phyloP scores from a whole-genome alignment of 2,888 invertebrate species.

The Erebia ligea region DNA sequence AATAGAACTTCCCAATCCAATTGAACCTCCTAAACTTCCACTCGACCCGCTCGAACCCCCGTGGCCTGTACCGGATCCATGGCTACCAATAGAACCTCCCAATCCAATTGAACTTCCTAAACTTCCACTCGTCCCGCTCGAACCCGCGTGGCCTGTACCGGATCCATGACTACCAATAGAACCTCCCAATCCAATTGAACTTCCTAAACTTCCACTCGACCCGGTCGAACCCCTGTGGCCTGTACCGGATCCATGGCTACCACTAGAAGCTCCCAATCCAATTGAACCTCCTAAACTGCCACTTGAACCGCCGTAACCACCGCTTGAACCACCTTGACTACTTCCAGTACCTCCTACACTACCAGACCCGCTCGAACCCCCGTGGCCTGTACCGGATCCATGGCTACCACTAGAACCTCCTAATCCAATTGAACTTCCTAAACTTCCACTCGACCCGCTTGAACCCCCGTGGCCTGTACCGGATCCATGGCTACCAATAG shows the following conservation, averaged over 20 bases:
- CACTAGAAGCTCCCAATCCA: too few species aligned
- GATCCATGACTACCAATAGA: constrained; percentile 41
- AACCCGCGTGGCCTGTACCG: constrained; percentile 27
- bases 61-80: too few species aligned
- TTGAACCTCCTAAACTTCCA: constrained; percentile 28
- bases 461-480: neutral
- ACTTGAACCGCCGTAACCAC: constrained; percentile 23
- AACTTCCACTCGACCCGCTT: too few species aligned
- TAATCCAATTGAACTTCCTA: too few species aligned
- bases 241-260: neutral
- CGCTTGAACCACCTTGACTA: constrained; percentile 25
- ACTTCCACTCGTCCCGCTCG: too few species aligned
- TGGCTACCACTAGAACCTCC: too few species aligned
- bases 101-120: too few species aligned
- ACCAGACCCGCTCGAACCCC: too few species aligned
- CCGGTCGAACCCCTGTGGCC: too few species aligned
- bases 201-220: constrained; percentile 30
- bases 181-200: constrained; percentile 6
- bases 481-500: neutral
- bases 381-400: too few species aligned
- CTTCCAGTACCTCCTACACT: constrained; percentile 19
- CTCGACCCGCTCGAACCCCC: too few species aligned
- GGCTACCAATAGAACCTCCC: constrained; percentile 7
- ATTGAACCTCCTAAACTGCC: too few species aligned
- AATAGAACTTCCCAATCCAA: constrained; percentile 18